Evolutionary conservation across 2,888 invertebrate genomes (phyloP).

Genomic region (Acrocyrtus sp.): DNA sequence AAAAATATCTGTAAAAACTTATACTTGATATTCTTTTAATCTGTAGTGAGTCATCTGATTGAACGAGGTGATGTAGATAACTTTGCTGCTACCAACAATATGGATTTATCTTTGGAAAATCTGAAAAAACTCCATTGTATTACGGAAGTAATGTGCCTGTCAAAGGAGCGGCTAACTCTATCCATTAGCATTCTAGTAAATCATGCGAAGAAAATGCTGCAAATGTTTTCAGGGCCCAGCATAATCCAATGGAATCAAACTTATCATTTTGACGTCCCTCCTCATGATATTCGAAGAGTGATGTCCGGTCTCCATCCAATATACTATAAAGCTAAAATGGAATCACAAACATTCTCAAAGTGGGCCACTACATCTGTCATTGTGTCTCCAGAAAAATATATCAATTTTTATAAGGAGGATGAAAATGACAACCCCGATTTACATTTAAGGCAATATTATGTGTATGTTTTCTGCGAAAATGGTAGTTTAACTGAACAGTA

Average conservation of each 20-base stretch:
- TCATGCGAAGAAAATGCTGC: constrained; percentile 52
- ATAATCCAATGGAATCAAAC: constrained; percentile 48
- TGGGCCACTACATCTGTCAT: constrained; percentile 46
- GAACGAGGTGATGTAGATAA: constrained; percentile 47
- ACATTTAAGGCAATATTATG: constrained; percentile 22
- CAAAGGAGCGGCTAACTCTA: constrained; percentile 53
- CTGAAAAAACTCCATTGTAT: constrained; percentile 60
- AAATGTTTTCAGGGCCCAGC: constrained; percentile 28
- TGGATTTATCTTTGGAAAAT: constrained; percentile 42
- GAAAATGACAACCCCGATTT: background rate
- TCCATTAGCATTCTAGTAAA: constrained; percentile 50
- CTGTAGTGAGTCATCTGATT: constrained; percentile 58
- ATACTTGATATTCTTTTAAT: constrained; percentile 2
- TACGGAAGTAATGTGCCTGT: constrained; percentile 57
- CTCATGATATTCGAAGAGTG: constrained; percentile 31
- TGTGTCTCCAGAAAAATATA: constrained; percentile 42
- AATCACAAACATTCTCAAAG: constrained; percentile 32
- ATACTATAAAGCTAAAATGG: constrained; percentile 54
- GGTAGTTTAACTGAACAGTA: no score
- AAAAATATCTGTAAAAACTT: background rate
- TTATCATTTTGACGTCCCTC: constrained; percentile 58
- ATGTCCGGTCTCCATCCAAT: constrained; percentile 50
- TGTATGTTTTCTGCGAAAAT: constrained; percentile 18
- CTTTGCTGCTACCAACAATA: constrained; percentile 44
- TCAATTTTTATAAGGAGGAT: constrained; percentile 14